phyloP scores from a whole-genome alignment of 2,888 invertebrate genomes.

The Scaptomyza polygonia region DNA sequence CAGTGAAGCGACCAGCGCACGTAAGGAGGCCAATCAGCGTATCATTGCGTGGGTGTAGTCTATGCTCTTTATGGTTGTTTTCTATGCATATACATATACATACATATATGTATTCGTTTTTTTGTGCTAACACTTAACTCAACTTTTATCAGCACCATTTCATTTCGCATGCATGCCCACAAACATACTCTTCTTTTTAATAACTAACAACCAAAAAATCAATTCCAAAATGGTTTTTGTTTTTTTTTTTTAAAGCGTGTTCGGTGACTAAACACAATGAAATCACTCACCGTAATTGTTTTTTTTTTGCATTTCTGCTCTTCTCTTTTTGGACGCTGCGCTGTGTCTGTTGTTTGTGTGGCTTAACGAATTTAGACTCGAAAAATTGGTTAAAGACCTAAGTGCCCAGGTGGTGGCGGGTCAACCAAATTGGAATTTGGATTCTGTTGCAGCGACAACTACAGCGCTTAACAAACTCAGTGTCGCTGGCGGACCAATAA shows the following conservation, averaged over 20 bases:
- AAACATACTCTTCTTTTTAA: constrained; percentile 2
- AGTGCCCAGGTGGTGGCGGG: constrained; percentile 69
- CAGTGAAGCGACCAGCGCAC: constrained; percentile 82
- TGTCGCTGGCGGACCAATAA: constrained; percentile 83
- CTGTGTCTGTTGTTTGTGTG: constrained; percentile 4
- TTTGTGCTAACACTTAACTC: constrained; percentile 16
- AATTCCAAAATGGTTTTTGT: constrained; percentile 9
- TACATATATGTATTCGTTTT: constrained; percentile 7
- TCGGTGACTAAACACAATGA: constrained; percentile 39
- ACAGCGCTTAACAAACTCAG: constrained; percentile 72
- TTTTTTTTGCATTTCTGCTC: constrained; percentile 54
- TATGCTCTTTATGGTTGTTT: constrained; percentile 61
- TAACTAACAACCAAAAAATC: constrained; percentile 15
- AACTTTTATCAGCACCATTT: constrained; percentile 41
- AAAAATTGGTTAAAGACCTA: constrained; percentile 84
- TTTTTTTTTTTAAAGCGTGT: constrained; percentile 4
- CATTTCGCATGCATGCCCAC: constrained; percentile 37
- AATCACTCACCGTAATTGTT: constrained; percentile 25
- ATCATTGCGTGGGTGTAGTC: constrained; percentile 85
- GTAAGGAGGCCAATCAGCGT: constrained; percentile 84
- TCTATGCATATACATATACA: constrained; percentile 4
- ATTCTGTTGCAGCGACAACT: constrained; percentile 34
- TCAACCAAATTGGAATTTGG: constrained; percentile 56
- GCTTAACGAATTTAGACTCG: constrained; percentile 82
- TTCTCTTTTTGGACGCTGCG: constrained; percentile 56